phyloP scores from a whole-genome alignment of 2,888 invertebrate genomes.

The Microctonus aethiopoides region DNA sequence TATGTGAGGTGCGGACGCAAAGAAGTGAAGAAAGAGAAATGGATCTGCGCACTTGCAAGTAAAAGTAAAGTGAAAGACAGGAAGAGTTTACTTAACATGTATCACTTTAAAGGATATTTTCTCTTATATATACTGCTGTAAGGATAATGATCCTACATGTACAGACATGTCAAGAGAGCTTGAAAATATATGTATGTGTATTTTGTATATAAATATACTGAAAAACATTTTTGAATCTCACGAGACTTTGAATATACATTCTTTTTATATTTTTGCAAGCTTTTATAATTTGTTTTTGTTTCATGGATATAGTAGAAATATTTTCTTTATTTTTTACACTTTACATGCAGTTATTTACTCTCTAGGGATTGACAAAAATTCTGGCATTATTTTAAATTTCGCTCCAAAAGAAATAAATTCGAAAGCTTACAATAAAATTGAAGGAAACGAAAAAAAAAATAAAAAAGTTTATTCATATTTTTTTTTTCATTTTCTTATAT shows the following conservation, averaged over 20 bases:
- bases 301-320: not conserved
- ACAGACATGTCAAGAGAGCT: conserved; percentile 6
- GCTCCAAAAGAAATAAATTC: not conserved
- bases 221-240: conserved; percentile 14
- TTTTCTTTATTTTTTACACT: not conserved
- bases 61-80: conserved; percentile 29
- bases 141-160: conserved; percentile 51
- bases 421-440: not conserved
- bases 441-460: not conserved
- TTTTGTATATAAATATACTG: not conserved
- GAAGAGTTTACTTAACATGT: conserved; percentile 23
- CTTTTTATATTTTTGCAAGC: no score
- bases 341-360: not conserved
- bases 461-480: not conserved
- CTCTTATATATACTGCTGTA: conserved; percentile 55
- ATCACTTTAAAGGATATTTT: conserved; percentile 48
- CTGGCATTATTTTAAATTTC: not conserved
- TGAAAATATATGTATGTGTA: not conserved
- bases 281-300: no score
- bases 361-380: not conserved
- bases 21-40: conserved; percentile 25
- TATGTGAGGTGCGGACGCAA: not conserved
- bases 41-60: conserved; percentile 6
- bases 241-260: no score
- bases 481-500: not conserved